Percentiles rank a stretch among this genome's conserved stretches.
phyloP scores from a whole-genome alignment of 2,888 invertebrate genomes.

The Sinhomidia bicolor region DNA sequence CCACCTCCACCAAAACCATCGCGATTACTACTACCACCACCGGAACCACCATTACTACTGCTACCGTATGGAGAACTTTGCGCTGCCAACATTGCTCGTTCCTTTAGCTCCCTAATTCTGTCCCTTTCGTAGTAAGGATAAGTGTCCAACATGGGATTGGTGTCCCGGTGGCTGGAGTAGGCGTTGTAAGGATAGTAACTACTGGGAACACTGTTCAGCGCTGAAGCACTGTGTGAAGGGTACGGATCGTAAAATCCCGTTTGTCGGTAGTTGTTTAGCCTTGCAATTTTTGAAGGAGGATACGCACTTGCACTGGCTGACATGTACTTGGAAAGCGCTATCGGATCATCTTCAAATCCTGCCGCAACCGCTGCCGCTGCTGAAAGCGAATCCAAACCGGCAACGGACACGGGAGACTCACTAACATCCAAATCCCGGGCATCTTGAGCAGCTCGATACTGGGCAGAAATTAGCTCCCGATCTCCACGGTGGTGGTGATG shows the following conservation, averaged over 20 bases:
- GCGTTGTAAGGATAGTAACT: slow-evolving; percentile 57
- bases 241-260: slow-evolving; percentile 59
- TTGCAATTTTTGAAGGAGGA: slow-evolving; percentile 40
- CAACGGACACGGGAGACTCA: neutral
- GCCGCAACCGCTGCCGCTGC: slow-evolving; percentile 27
- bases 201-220: slow-evolving; percentile 25
- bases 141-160: slow-evolving; percentile 67
- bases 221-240: slow-evolving; percentile 1
- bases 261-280: slow-evolving; percentile 39
- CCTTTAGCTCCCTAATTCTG: slow-evolving; percentile 32
- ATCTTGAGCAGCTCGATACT: slow-evolving; percentile 49
- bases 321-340: slow-evolving; percentile 54
- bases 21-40: slow-evolving; percentile 43
- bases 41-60: neutral
- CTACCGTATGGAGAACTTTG: slow-evolving; percentile 24
- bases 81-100: slow-evolving; percentile 30
- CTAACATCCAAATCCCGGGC: slow-evolving; percentile 46
- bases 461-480: slow-evolving; percentile 49
- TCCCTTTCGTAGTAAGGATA: slow-evolving; percentile 68
- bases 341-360: slow-evolving; percentile 32
- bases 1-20: slow-evolving; percentile 36
- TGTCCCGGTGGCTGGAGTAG: slow-evolving; percentile 37
- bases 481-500: slow-evolving; percentile 46
- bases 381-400: slow-evolving; percentile 2
- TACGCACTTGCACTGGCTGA: slow-evolving; percentile 60